phyloP scores from a whole-genome alignment of 2,888 invertebrate genomes.

The Pachliopta kotzebuea region DNA sequence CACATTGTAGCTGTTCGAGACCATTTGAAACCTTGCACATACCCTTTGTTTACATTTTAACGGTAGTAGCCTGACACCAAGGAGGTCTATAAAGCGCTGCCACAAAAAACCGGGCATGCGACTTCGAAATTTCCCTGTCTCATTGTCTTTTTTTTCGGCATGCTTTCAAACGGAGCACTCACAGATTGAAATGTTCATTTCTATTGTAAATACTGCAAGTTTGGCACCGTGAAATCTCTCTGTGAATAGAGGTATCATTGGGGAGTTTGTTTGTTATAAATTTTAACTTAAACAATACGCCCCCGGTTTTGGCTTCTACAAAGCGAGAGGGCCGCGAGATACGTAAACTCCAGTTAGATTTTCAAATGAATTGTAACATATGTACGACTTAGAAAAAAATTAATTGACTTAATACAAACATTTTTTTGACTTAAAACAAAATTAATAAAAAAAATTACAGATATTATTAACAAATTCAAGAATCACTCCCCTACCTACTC shows the following conservation, averaged over 20 bases:
- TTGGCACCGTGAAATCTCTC: conserved; percentile 65
- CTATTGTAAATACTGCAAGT: conserved; percentile 58
- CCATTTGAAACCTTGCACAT: conserved; percentile 46
- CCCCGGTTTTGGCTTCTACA: conserved; percentile 49
- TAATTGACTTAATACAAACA: background rate
- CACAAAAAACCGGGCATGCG: conserved; percentile 62
- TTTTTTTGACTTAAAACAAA: background rate
- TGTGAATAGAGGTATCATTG: conserved; percentile 69
- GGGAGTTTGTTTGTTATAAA: conserved; percentile 63
- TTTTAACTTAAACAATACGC: conserved; percentile 69
- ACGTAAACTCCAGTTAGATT: background rate
- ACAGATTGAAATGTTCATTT: conserved; percentile 52
- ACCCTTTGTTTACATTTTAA: conserved; percentile 67
- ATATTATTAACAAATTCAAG: no score
- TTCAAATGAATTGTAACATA: background rate
- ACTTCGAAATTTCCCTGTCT: conserved; percentile 55
- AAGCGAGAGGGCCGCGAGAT: conserved; percentile 6
- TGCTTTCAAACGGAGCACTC: conserved; percentile 50
- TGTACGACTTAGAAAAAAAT: background rate
- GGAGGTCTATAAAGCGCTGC: conserved; percentile 55
- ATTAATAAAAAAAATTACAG: no score
- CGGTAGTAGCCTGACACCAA: conserved; percentile 62
- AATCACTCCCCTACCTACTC: no score
- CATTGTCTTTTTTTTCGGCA: conserved; percentile 55
- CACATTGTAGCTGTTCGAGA: conserved; percentile 49